These are phyloP conservation scores for Polymixis flavicincta DNA, from an alignment of 2,888 invertebrate species.

Conservation along the genomic window DNA sequence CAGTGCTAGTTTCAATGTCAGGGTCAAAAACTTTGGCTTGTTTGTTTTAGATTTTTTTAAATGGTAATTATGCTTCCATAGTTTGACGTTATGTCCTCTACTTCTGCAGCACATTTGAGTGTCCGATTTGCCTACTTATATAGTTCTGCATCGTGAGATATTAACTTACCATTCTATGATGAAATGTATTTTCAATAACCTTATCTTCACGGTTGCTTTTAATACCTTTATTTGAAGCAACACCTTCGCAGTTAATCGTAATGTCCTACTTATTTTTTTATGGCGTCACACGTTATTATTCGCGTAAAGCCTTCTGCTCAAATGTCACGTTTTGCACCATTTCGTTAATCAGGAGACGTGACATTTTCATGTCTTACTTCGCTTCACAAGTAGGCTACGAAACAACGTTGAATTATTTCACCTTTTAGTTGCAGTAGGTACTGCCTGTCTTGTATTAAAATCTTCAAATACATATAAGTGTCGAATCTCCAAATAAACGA, in stretches of 20 bases:
- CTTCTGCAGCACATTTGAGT: background rate
- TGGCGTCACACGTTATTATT: constrained; percentile 36
- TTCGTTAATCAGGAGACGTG: constrained; percentile 66
- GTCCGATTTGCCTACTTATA: background rate
- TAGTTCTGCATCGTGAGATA: background rate
- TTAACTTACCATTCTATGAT: background rate
- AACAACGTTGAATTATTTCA: constrained; percentile 11
- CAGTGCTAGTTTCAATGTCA: constrained; percentile 12
- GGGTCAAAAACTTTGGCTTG: background rate
- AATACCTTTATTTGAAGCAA: constrained; percentile 16
- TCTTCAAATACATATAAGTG: background rate
- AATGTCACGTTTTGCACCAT: constrained; percentile 69
- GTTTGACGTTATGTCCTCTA: background rate
- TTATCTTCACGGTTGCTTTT: constrained; percentile 25
- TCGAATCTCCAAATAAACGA: background rate
- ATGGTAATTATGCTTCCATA: background rate
- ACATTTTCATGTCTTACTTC: constrained; percentile 63
- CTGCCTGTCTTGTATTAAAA: background rate
- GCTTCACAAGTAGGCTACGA: constrained; percentile 45
- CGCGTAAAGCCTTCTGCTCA: constrained; percentile 51
- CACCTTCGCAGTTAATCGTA: constrained; percentile 25
- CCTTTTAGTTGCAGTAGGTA: constrained; percentile 5
- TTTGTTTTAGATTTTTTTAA: background rate
- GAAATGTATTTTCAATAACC: background rate
- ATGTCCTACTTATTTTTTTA: constrained; percentile 54